Evolutionary conservation across 2,888 invertebrate species (phyloP).

Genomic region (Doris montereyensis): DNA sequence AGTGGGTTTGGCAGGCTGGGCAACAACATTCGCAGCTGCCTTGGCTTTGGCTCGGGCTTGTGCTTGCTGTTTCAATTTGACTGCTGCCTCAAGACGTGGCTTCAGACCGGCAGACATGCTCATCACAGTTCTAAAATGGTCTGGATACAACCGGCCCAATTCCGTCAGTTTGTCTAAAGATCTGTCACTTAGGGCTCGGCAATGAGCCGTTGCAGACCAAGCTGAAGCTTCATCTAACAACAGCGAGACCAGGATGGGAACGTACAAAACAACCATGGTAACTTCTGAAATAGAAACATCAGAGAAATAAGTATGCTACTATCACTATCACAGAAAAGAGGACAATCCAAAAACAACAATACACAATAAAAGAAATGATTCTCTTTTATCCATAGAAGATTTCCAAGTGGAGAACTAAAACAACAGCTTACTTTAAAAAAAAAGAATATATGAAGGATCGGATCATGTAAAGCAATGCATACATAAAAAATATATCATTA

Average conservation of each 20-base stretch:
- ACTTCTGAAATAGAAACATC: conserved; percentile 81
- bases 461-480: too few species aligned
- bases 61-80: conserved; percentile 82
- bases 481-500: too few species aligned
- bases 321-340: too few species aligned
- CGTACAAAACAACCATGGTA: conserved; percentile 89
- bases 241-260: conserved; percentile 91
- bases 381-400: too few species aligned
- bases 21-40: conserved; percentile 73
- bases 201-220: conserved; percentile 62
- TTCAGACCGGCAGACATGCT: conserved; percentile 86
- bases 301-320: too few species aligned
- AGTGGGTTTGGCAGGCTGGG: conserved; percentile 53
- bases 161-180: conserved; percentile 91
- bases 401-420: too few species aligned
- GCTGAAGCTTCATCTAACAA: conserved; percentile 78
- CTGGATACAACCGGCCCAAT: conserved; percentile 92
- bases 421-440: too few species aligned
- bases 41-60: conserved; percentile 43
- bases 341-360: too few species aligned
- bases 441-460: too few species aligned
- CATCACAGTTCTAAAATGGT: conserved; percentile 94
- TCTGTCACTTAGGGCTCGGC: conserved; percentile 83
- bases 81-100: conserved; percentile 87
- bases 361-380: too few species aligned